Base-by-base conservation (phyloP, 2,113 vertebrate genomes). In the Puffinus mauretanicus region DNA sequence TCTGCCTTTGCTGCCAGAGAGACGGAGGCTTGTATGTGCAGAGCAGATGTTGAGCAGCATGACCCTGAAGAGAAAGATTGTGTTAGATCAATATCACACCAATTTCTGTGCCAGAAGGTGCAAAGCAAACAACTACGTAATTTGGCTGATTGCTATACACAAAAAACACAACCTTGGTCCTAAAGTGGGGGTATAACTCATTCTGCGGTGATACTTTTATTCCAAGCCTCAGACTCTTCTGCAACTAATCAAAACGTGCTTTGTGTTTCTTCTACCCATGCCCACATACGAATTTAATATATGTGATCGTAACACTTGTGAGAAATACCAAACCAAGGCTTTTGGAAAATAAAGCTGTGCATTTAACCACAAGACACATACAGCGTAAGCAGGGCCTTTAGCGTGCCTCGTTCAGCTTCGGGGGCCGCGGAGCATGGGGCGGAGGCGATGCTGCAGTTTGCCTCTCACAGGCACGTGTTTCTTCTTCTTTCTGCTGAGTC, bases 351-450 rank as follows among this genome's bases (percentile, higher is more conserved):
- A 71, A 82, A 82, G n/a, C 9, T 0, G 0, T 22, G 3, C 22
- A 1, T 79, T 85, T 66, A 95, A 58, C 27, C 54, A 46, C 40
- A 85, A 36, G 36, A 61, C 10, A 60, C n/a, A 8, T 7, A 22
- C 5, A 40, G 17, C 0, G 0, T 27, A 75, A 76, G 10, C 7
- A 34, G 42, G n/a, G 32, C n/a, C 42, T 47, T 61, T 57, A 40
- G 46, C 2, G 9, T 21, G 26, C 19, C 42, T 79, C 16, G 10
- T 18, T 44, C 7, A 16, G n/a, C 27, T 30, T 4, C 1, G 2
- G 5, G 15, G 18, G 3, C 29, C 4, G 9, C 1, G 11, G 55
- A 40, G 11, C 17, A 3, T 2, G 7, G 57, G 9, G 2, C 1
- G 5, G 44, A 61, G 46, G 18, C 4, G 9, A 21, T 57, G 26